phyloP scores from a whole-genome alignment of 2,888 invertebrate genomes.

The Nudaria mundana region DNA sequence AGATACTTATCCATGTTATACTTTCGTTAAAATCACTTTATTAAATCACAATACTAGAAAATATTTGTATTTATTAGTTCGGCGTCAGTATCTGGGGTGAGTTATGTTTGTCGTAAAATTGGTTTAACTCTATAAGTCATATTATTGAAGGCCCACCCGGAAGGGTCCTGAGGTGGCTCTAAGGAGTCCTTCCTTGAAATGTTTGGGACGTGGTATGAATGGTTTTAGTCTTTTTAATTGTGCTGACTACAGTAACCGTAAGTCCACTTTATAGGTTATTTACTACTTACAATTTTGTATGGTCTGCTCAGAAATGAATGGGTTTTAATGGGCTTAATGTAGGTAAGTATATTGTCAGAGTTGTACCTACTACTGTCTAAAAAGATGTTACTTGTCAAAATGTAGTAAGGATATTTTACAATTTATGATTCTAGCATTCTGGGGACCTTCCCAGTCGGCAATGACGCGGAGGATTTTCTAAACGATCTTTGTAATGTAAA shows the following conservation, averaged over 20 bases:
- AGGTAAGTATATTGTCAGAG: too few species aligned
- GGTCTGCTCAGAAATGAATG: neutral
- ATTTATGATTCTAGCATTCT: too few species aligned
- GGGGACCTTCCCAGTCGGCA: too few species aligned
- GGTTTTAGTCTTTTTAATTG: conserved; percentile 10
- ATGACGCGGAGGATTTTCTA: too few species aligned
- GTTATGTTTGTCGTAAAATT: conserved; percentile 69
- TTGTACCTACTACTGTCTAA: too few species aligned
- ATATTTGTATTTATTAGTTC: conserved; percentile 72
- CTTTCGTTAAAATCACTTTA: conserved; percentile 35
- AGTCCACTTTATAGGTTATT: conserved; percentile 1
- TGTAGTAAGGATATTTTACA: too few species aligned
- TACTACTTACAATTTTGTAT: conserved; percentile 1
- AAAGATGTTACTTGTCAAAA: too few species aligned
- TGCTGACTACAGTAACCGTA: neutral
- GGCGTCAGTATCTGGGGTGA: conserved; percentile 61
- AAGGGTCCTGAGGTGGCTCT: conserved; percentile 14
- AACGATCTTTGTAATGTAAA: too few species aligned
- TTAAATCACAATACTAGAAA: conserved; percentile 71
- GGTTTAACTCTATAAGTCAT: conserved; percentile 49
- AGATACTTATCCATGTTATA: conserved; percentile 39
- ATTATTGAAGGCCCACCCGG: conserved; percentile 62
- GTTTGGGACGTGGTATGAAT: conserved; percentile 6
- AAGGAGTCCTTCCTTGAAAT: conserved; percentile 2
- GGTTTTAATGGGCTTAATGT: too few species aligned